Evolutionary conservation across 2,113 vertebrate species (phyloP), one percentile per base, ranked within the genome.

Genomic region (Myanophis thanlyinensis): DNA sequence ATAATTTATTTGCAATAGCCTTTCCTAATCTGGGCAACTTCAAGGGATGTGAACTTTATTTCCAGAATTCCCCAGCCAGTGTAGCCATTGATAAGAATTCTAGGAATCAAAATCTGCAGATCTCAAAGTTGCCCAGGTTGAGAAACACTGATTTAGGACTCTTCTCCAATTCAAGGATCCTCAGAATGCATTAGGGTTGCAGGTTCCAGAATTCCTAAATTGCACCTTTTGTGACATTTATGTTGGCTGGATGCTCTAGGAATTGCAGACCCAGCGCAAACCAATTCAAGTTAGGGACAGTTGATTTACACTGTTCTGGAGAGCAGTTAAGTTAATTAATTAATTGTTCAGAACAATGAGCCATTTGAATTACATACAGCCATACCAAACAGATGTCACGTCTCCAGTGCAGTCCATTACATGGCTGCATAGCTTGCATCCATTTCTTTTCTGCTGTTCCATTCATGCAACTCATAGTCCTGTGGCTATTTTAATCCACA

Each of bases 361-460:
- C 54, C 10, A 47, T 20, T 47, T 20, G 30, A 59, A 89, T 48
- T 20, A 11, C 52, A 40, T 51, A 23, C 53, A 35, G 25, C 73
- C 35, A 2, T 94, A 91, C 67, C 91, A 94, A 97, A 92, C 85
- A 87, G 94, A 73, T 0, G 0, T 40, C 0, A 0, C 54, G 85
- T 96, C 94, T 92, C 95, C 93, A 47, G 86, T 93, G 90, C 93
- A 52, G 95, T 92, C 94, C 87, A 89, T 93, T 94, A 93, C 27
- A n/a, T 51, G 91, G 95, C 88, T 96, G 95, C 67, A 95, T 30
- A 27, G 35, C 23, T 56, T 85, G 85, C 25, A 93, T 51, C 89
- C 35, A 85, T 85, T 80, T 93, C 90, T 90, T 12, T 91, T 47
- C 92, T 95, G 95, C 92, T 92, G 95, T 85, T 9, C 62, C 0